phyloP scores from a whole-genome alignment of 2,888 invertebrate genomes.

The Meiosimyza decipiens region DNA sequence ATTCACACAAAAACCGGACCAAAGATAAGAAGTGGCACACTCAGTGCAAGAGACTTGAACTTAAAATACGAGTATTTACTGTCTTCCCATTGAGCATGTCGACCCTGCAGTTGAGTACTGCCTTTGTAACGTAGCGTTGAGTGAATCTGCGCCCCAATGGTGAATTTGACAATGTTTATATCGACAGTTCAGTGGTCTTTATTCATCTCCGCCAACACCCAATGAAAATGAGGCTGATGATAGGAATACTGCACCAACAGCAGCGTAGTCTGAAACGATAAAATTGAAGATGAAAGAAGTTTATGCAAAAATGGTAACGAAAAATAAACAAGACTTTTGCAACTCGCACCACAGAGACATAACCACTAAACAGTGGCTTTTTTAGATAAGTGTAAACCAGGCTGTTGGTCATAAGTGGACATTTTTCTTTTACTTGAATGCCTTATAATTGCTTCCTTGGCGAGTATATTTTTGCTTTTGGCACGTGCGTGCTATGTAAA shows the following conservation, averaged over 20 bases:
- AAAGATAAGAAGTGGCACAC: too few species aligned
- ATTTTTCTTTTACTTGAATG: too few species aligned
- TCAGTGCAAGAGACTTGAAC: too few species aligned
- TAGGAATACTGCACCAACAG: constrained; percentile 28
- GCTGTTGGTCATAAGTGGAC: too few species aligned
- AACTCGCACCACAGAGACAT: too few species aligned
- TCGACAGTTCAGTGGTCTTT: constrained; percentile 58
- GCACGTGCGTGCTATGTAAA: too few species aligned
- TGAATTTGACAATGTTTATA: constrained; percentile 75
- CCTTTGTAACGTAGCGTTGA: constrained; percentile 72
- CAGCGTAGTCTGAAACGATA: constrained; percentile 39
- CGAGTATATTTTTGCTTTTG: too few species aligned
- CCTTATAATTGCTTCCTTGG: too few species aligned
- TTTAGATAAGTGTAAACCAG: too few species aligned
- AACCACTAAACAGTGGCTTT: too few species aligned
- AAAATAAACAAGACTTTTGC: neutral
- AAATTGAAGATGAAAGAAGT: constrained; percentile 26
- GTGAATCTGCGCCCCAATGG: constrained; percentile 77
- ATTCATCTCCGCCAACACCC: constrained; percentile 45
- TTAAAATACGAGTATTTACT: constrained; percentile 38
- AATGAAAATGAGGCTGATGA: constrained; percentile 35
- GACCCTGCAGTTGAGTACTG: constrained; percentile 75
- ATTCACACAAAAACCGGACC: too few species aligned
- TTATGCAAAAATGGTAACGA: neutral
- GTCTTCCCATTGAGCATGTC: constrained; percentile 78